Percentiles rank a stretch among this genome's conserved stretches.
phyloP scores from a whole-genome alignment of 2,888 invertebrate genomes.

The Invenusta paracnida region DNA sequence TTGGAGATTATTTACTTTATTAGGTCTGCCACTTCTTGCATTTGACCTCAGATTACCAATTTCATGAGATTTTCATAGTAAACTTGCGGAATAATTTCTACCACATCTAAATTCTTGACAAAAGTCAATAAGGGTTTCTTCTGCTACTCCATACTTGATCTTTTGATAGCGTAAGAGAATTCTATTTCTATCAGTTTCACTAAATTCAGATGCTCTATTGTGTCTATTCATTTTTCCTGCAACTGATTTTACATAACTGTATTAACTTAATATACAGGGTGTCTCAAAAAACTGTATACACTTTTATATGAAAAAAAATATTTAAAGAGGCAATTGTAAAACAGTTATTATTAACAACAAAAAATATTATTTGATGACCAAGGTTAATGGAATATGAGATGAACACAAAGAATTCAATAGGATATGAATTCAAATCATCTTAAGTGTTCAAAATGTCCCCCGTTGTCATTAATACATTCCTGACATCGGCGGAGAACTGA shows the following conservation, averaged over 20 bases:
- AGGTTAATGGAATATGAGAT: no score
- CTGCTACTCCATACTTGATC: constrained; percentile 7
- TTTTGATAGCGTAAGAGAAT: constrained; percentile 14
- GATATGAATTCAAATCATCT: no score
- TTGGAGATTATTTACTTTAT: background rate
- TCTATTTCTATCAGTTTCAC: constrained; percentile 17
- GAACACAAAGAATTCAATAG: no score
- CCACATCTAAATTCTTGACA: constrained; percentile 21
- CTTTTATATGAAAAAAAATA: no score
- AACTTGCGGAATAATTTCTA: background rate
- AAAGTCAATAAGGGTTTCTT: constrained; percentile 4
- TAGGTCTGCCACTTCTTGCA: constrained; percentile 11
- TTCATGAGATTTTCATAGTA: background rate
- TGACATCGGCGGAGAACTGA: no score
- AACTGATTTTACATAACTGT: background rate
- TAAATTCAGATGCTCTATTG: constrained; percentile 19
- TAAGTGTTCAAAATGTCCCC: no score
- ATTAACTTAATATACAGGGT: background rate
- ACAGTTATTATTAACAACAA: no score
- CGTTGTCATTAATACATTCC: no score
- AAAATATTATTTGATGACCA: no score
- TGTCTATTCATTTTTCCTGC: constrained; percentile 15
- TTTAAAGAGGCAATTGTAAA: no score
- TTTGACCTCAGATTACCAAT: constrained; percentile 12
- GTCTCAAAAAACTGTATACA: no score